A percentile compares a stretch with the other conserved stretches of the same genome.
These are phyloP conservation scores for Polydrusus cervinus DNA, from an alignment of 2,888 invertebrate genomes.

Conservation along the genomic window DNA sequence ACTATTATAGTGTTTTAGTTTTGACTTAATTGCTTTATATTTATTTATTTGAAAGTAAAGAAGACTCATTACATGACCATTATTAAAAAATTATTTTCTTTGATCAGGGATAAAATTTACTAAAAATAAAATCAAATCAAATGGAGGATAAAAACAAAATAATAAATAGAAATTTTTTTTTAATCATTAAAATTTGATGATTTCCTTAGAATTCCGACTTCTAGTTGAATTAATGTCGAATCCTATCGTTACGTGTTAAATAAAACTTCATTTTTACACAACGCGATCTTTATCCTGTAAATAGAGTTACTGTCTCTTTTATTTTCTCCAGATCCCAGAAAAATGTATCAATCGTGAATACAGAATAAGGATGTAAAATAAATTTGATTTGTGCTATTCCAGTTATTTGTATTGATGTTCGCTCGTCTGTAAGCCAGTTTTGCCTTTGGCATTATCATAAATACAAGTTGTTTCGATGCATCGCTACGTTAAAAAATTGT, in stretches of 20 bases:
- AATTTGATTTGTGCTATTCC: neutral
- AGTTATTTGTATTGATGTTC: neutral
- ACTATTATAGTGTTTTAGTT: too few species aligned
- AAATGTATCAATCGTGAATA: slow-evolving; percentile 1
- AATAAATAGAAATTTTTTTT: too few species aligned
- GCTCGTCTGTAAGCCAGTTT: neutral
- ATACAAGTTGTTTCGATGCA: neutral
- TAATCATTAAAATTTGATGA: neutral
- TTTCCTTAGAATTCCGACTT: neutral
- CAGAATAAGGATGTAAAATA: neutral
- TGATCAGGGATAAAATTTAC: too few species aligned
- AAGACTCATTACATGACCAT: too few species aligned
- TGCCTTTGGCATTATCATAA: neutral
- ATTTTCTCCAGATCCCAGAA: neutral
- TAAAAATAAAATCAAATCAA: too few species aligned
- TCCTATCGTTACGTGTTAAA: neutral
- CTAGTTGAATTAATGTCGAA: neutral
- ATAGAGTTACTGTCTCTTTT: neutral
- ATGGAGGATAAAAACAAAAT: too few species aligned
- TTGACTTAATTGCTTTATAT: too few species aligned
- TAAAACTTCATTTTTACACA: slow-evolving; percentile 1
- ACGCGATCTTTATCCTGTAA: neutral
- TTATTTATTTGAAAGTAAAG: too few species aligned
- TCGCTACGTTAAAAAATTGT: neutral
- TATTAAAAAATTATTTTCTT: too few species aligned